Conservation (phyloP, 2,113 vertebrate species). For the Pavo muticus region DNA sequence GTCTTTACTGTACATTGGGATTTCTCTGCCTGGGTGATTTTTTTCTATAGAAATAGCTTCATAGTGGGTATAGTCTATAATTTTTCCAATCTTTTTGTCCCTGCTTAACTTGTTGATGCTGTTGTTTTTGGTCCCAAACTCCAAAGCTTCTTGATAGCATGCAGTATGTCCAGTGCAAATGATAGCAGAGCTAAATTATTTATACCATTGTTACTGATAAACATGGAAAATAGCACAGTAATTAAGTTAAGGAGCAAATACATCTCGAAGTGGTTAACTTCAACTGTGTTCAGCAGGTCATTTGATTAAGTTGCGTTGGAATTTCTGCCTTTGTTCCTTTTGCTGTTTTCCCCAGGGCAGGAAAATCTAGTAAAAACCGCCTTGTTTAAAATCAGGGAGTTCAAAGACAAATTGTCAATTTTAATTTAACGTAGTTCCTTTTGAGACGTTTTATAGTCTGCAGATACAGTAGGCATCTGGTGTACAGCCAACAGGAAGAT, state of each 20-base stretch:
- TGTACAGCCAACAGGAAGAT: slow-evolving; percentile 66
- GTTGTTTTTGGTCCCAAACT: background rate
- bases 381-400: slow-evolving; percentile 69
- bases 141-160: background rate
- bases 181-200: background rate
- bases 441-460: slow-evolving; percentile 66
- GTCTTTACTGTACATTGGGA: background rate
- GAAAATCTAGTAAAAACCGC: slow-evolving; percentile 74
- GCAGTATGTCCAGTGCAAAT: background rate
- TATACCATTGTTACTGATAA: background rate
- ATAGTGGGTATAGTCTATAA: background rate
- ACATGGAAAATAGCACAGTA: slow-evolving; percentile 20
- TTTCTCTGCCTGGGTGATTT: background rate
- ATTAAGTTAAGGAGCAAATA: slow-evolving; percentile 14
- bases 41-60: background rate
- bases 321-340: slow-evolving; percentile 75
- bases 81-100: background rate
- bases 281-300: slow-evolving; percentile 60
- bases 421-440: slow-evolving; percentile 74
- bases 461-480: slow-evolving; percentile 63
- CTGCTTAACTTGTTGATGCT: background rate
- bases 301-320: slow-evolving; percentile 67
- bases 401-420: slow-evolving; percentile 77
- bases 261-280: slow-evolving; percentile 56
- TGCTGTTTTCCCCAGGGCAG: slow-evolving; percentile 69